Conservation (phyloP, 2,888 invertebrate genomes). For the Tenthredo scrophulariae region DNA sequence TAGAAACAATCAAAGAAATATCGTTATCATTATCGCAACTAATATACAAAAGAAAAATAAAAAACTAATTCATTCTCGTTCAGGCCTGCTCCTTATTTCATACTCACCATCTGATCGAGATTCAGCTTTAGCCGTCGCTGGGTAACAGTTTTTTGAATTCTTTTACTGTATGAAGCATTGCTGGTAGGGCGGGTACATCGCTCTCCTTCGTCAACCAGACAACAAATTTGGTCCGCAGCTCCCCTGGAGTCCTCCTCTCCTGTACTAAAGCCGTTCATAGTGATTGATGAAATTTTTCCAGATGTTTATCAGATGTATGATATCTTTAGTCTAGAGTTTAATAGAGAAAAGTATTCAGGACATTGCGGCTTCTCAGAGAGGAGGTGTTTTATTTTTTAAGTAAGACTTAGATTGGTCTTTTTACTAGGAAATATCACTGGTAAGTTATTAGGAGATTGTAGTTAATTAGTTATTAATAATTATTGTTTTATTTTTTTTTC, state of each 20-base stretch:
- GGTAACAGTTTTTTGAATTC: conserved; percentile 96
- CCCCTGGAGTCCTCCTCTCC: conserved; percentile 95
- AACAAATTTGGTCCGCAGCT: conserved; percentile 94
- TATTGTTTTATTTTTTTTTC: background rate
- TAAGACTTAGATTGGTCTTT: background rate
- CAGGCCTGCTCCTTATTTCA: background rate
- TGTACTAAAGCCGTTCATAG: conserved; percentile 94
- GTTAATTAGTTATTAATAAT: background rate
- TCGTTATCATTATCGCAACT: background rate
- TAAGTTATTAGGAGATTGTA: background rate
- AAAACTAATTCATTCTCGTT: background rate
- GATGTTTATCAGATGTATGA: background rate
- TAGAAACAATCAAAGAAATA: conserved; percentile 61
- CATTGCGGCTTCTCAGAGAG: background rate
- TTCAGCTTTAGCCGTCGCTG: conserved; percentile 93
- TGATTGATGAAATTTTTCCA: conserved; percentile 80
- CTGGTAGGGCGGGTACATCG: conserved; percentile 93
- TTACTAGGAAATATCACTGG: background rate
- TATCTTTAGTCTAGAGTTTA: background rate
- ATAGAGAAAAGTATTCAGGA: background rate
- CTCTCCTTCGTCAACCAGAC: conserved; percentile 93
- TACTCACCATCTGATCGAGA: conserved; percentile 88
- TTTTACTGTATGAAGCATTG: conserved; percentile 97
- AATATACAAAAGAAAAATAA: conserved; percentile 16
- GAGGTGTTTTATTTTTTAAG: background rate